A percentile compares a stretch with the other conserved stretches of the same genome.
phyloP scores from a whole-genome alignment of 2,888 invertebrate genomes.

The Bombyx huttoni region DNA sequence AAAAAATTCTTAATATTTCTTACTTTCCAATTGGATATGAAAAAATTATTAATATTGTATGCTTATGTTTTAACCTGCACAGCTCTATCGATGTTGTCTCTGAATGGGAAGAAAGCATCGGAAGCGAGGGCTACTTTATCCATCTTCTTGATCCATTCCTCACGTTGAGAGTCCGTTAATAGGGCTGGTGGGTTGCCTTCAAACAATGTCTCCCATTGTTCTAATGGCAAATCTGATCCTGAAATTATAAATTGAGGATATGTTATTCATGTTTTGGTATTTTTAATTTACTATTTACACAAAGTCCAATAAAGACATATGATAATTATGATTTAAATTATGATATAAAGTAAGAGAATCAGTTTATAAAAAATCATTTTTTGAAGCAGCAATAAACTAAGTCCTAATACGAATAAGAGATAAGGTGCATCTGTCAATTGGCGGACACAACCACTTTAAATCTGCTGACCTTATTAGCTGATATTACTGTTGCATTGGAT shows the following conservation, averaged over 20 bases:
- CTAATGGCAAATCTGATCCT: constrained; percentile 86
- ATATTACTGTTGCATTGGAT: no score
- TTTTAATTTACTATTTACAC: no score
- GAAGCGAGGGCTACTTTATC: constrained; percentile 89
- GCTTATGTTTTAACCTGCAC: constrained; percentile 75
- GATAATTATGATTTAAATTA: neutral
- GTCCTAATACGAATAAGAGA: no score
- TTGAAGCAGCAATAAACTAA: no score
- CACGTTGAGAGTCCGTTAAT: constrained; percentile 77
- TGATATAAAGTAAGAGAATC: no score
- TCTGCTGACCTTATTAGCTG: no score
- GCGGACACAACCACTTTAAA: no score
- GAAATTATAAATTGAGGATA: constrained; percentile 1
- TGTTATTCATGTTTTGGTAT: neutral
- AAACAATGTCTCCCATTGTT: constrained; percentile 82
- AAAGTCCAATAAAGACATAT: no score
- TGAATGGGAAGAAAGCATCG: constrained; percentile 98
- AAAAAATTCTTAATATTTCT: no score
- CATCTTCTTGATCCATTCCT: constrained; percentile 79
- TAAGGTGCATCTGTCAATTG: no score
- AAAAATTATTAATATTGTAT: constrained; percentile 10
- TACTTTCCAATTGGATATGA: neutral
- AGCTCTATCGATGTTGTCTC: constrained; percentile 96
- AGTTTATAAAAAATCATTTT: no score
- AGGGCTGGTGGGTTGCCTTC: constrained; percentile 76